These are phyloP conservation scores for Electrona antarctica DNA, from an alignment of 2,113 vertebrate species.

Conservation along the genomic window DNA sequence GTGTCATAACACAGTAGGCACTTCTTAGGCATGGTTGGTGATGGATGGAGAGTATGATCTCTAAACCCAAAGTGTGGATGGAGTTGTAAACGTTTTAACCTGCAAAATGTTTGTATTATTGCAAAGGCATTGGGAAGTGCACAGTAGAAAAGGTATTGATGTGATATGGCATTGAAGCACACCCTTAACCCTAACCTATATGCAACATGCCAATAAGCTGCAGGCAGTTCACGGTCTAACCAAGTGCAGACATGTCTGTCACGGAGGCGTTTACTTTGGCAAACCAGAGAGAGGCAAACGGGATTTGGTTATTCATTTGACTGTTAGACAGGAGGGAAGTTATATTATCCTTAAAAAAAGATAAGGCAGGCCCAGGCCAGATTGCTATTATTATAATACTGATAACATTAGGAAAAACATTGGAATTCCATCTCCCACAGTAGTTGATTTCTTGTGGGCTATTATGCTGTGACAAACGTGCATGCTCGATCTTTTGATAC, in stretches of 20 bases:
- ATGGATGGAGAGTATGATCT: not conserved
- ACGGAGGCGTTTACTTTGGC: not conserved
- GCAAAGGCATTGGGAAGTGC: not conserved
- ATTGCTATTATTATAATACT: not conserved
- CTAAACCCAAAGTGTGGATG: not conserved
- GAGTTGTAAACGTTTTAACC: not conserved
- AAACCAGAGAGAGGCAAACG: not conserved
- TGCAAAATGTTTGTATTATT: not conserved
- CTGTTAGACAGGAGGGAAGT: not conserved
- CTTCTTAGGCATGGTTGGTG: not conserved
- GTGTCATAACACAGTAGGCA: not conserved
- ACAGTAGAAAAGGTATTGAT: not conserved
- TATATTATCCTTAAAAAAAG: slow-evolving; percentile 1
- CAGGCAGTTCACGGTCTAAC: not conserved
- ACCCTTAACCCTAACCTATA: not conserved
- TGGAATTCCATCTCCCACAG: not conserved
- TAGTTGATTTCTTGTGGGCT: not conserved
- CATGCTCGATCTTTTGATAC: too few species aligned
- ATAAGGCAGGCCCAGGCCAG: not conserved
- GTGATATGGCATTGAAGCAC: slow-evolving; percentile 1
- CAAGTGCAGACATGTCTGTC: slow-evolving; percentile 12
- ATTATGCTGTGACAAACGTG: too few species aligned
- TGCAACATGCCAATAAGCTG: slow-evolving; percentile 14
- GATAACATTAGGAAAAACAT: slow-evolving; percentile 9
- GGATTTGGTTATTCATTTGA: slow-evolving; percentile 4